Evolutionary conservation across 2,888 invertebrate genomes (phyloP).

Genomic region (Anoplius nigerrimus): DNA sequence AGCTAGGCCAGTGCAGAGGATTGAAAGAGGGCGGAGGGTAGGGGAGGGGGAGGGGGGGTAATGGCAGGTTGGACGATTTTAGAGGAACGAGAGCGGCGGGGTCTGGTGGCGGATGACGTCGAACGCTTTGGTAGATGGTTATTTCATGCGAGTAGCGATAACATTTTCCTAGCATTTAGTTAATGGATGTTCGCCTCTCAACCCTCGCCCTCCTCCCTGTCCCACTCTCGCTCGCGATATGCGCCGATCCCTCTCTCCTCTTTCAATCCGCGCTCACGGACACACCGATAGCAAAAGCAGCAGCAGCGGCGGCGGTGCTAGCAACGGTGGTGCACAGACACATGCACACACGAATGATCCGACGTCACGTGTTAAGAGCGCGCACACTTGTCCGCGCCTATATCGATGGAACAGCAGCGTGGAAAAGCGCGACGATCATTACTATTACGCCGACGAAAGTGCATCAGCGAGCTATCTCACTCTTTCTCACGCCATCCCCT

Average conservation of each 20-base stretch:
- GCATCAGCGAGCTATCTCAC: slow-evolving; percentile 11
- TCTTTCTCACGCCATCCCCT: neutral
- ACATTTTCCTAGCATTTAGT: slow-evolving; percentile 57
- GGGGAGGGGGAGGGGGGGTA: neutral
- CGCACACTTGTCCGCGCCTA: neutral
- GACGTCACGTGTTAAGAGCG: neutral
- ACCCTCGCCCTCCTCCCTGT: neutral
- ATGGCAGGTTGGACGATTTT: slow-evolving; percentile 6
- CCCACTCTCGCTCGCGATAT: neutral
- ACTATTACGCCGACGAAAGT: slow-evolving; percentile 26
- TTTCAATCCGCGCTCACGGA: neutral
- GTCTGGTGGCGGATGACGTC: slow-evolving; percentile 2
- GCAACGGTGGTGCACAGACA: too few relatives aligned
- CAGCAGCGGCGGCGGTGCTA: too few relatives aligned
- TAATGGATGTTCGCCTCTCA: slow-evolving; percentile 41
- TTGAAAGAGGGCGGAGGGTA: neutral
- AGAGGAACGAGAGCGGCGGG: slow-evolving; percentile 16
- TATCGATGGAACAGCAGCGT: slow-evolving; percentile 24
- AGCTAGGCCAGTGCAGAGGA: neutral
- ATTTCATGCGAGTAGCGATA: slow-evolving; percentile 54
- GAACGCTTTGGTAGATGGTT: slow-evolving; percentile 45
- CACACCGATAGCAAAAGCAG: too few relatives aligned
- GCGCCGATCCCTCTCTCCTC: neutral
- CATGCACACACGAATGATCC: neutral
- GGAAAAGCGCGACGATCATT: slow-evolving; percentile 30